These are phyloP conservation scores for Drosophila teissieri DNA, from an alignment of 1,140 invertebrate genomes.

Conservation along the genomic window DNA sequence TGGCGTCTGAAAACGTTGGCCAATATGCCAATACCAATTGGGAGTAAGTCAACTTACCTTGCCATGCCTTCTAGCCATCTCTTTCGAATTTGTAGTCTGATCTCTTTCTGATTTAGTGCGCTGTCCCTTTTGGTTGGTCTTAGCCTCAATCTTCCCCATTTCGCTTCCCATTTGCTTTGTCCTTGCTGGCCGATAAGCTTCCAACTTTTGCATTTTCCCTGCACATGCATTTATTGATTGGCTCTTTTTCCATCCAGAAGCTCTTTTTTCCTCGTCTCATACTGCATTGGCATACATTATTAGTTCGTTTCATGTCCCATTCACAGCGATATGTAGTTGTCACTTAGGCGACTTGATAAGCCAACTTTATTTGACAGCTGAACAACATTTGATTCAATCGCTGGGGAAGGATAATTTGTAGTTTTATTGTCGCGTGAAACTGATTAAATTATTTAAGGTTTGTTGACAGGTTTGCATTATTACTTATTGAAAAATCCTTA, in stretches of 20 bases:
- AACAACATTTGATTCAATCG: slow-evolving; percentile 3
- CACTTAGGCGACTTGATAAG: slow-evolving; percentile 8
- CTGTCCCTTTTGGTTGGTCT: slow-evolving; percentile 1
- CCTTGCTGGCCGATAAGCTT: neutral
- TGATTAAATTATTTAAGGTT: too few relatives aligned
- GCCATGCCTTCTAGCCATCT: neutral
- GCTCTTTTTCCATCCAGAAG: neutral
- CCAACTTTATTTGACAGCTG: slow-evolving; percentile 7
- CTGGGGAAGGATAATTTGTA: neutral
- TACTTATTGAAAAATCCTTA: too few relatives aligned
- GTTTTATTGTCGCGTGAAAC: too few relatives aligned
- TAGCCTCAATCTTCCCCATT: neutral
- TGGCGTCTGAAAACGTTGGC: slow-evolving; percentile 61
- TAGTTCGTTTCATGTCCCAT: slow-evolving; percentile 12
- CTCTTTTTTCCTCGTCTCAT: neutral
- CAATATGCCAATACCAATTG: slow-evolving; percentile 70
- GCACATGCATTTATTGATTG: slow-evolving; percentile 41
- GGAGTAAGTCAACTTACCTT: slow-evolving; percentile 35
- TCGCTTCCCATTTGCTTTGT: slow-evolving; percentile 11
- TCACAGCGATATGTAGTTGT: slow-evolving; percentile 20
- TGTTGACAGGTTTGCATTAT: too few relatives aligned
- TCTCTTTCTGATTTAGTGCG: neutral
- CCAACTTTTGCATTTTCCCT: neutral
- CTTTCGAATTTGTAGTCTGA: neutral
- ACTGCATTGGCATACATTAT: neutral